Percentiles rank a stretch among this genome's conserved stretches.
These are phyloP conservation scores for Dynastes hyllus DNA, from an alignment of 2,888 invertebrate species.

Conservation along the genomic window DNA sequence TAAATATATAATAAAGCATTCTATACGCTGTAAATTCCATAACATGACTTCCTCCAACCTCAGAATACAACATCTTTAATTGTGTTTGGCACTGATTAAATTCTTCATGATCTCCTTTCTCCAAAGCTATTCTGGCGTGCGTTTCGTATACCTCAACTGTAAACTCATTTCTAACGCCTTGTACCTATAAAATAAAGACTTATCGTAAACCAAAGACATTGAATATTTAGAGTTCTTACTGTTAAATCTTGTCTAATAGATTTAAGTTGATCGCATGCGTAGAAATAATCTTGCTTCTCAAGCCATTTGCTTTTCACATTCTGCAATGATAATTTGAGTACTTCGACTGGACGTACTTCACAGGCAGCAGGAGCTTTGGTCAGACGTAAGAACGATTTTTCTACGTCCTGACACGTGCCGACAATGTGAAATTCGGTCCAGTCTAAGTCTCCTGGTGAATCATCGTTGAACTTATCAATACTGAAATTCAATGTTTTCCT, in stretches of 20 bases:
- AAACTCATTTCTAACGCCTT: conserved; percentile 95
- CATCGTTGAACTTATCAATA: conserved; percentile 72
- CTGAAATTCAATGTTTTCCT: conserved; percentile 56
- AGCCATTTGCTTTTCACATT: conserved; percentile 95
- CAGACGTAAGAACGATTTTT: conserved; percentile 96
- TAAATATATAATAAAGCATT: conserved; percentile 97
- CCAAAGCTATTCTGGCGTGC: conserved; percentile 97
- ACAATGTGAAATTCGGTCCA: conserved; percentile 92
- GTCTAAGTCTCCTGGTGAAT: conserved; percentile 84
- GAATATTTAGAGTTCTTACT: conserved; percentile 74
- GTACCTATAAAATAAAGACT: conserved; percentile 78
- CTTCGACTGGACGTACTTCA: conserved; percentile 92
- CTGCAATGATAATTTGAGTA: conserved; percentile 88
- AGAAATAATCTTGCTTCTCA: conserved; percentile 93
- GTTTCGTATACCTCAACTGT: conserved; percentile 99
- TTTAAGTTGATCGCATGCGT: conserved; percentile 98
- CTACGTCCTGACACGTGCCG: conserved; percentile 94
- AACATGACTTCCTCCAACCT: conserved; percentile 83
- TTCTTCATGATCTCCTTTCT: conserved; percentile 98
- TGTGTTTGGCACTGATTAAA: conserved; percentile 99
- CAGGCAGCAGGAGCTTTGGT: conserved; percentile 96
- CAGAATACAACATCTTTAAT: conserved; percentile 93
- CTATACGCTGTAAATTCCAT: conserved; percentile 97
- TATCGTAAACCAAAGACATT: conserved; percentile 21
- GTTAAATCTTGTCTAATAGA: conserved; percentile 99